Conservation (phyloP, 2,113 vertebrate species). For the Argyrosomus japonicus region DNA sequence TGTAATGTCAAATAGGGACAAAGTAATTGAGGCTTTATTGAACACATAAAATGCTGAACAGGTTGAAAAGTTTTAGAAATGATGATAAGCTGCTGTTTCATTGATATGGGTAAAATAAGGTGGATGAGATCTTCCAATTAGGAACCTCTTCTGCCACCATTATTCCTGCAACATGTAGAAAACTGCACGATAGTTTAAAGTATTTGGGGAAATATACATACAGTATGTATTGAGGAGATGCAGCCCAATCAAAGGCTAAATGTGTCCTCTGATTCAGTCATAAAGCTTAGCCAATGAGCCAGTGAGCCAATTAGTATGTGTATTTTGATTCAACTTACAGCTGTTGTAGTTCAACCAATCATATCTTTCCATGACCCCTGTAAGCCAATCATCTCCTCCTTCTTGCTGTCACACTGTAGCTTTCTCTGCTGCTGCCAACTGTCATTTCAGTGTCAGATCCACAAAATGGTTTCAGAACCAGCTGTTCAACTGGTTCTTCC, state of each 20-base stretch:
- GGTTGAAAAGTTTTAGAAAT: too few species aligned
- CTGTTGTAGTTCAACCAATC: neutral
- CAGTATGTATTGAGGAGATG: neutral
- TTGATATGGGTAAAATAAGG: too few species aligned
- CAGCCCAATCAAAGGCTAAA: neutral
- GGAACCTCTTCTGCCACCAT: neutral
- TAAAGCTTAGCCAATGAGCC: neutral
- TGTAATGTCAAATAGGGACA: neutral
- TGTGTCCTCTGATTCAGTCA: neutral
- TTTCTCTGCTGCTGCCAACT: neutral
- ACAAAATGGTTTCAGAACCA: neutral
- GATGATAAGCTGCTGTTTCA: too few species aligned
- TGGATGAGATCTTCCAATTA: too few species aligned
- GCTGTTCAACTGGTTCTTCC: neutral
- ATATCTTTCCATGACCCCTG: neutral
- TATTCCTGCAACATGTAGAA: neutral
- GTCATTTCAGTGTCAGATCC: neutral
- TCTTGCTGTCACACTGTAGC: too few species aligned
- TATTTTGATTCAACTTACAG: neutral
- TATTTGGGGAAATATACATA: too few species aligned
- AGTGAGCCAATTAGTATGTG: neutral
- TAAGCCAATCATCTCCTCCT: neutral
- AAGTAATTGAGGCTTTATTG: too few species aligned
- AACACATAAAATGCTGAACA: too few species aligned
- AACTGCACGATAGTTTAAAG: neutral